These are phyloP conservation scores for Acronicta aceris DNA, from an alignment of 2,888 invertebrate genomes.

Conservation along the genomic window DNA sequence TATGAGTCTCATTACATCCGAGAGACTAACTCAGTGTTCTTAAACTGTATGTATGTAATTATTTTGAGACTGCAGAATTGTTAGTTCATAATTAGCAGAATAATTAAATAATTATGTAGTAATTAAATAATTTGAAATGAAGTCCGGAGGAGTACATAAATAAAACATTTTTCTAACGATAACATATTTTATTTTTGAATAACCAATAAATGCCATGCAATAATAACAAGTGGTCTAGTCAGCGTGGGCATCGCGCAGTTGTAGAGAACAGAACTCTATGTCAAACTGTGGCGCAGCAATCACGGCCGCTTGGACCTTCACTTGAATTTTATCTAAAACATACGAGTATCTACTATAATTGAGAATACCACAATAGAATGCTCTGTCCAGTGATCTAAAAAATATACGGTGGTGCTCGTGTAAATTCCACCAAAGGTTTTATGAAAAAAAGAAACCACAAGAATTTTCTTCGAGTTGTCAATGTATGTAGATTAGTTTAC, in stretches of 20 bases:
- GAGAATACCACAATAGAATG: not conserved
- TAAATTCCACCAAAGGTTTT: too few relatives aligned
- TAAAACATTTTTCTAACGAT: constrained; percentile 84
- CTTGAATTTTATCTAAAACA: constrained; percentile 75
- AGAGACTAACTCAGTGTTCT: constrained; percentile 83
- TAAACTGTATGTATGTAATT: constrained; percentile 83
- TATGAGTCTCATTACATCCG: constrained; percentile 73
- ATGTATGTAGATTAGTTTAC: too few relatives aligned
- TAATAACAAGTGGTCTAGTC: constrained; percentile 58
- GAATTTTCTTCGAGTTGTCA: too few relatives aligned
- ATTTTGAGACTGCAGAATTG: constrained; percentile 88
- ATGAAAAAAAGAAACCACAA: too few relatives aligned
- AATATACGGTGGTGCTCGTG: too few relatives aligned
- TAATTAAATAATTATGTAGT: constrained; percentile 82
- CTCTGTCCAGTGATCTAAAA: too few relatives aligned
- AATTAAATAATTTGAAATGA: constrained; percentile 81
- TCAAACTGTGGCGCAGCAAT: constrained; percentile 78
- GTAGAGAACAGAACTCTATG: constrained; percentile 69
- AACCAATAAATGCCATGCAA: constrained; percentile 2
- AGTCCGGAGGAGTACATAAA: constrained; percentile 85
- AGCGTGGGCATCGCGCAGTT: constrained; percentile 69
- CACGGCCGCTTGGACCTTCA: constrained; percentile 79
- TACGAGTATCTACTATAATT: too few relatives aligned
- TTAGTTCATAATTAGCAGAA: constrained; percentile 86
- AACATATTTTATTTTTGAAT: constrained; percentile 64